A percentile compares a stretch with the other conserved stretches of the same genome.
phyloP scores from a whole-genome alignment of 2,888 invertebrate species.

The Brachyopa scutellaris region DNA sequence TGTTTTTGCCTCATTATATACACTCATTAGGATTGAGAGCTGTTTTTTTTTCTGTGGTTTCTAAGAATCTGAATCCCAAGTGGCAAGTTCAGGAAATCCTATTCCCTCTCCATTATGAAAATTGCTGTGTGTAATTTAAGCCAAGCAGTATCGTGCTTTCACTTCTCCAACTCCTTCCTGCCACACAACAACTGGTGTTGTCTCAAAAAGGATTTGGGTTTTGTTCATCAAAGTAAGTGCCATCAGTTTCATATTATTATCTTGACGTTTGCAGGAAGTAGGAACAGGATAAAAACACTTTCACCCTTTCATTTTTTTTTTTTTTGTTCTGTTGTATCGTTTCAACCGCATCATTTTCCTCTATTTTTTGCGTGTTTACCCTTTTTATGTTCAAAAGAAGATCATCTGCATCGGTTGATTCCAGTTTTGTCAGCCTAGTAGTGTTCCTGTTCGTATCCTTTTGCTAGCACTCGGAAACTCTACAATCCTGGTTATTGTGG shows the following conservation, averaged over 20 bases:
- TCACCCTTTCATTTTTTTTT: background rate
- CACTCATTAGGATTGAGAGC: slow-evolving; percentile 29
- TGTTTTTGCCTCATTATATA: slow-evolving; percentile 6
- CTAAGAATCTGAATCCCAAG: slow-evolving; percentile 24
- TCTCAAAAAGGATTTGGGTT: background rate
- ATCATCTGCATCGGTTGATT: slow-evolving; percentile 10
- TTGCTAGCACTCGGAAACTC: slow-evolving; percentile 22
- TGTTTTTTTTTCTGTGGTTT: background rate
- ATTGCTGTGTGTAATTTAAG: slow-evolving; percentile 26
- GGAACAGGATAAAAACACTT: slow-evolving; percentile 24
- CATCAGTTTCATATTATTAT: slow-evolving; percentile 46
- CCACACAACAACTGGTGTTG: too few species aligned
- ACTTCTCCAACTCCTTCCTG: background rate
- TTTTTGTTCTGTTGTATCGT: slow-evolving; percentile 3
- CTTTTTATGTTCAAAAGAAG: background rate
- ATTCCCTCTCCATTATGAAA: slow-evolving; percentile 43
- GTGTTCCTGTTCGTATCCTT: slow-evolving; percentile 3
- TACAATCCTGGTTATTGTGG: slow-evolving; percentile 9
- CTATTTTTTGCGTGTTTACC: slow-evolving; percentile 8
- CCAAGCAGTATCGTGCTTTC: slow-evolving; percentile 1
- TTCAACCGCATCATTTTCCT: slow-evolving; percentile 39
- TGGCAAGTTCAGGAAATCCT: slow-evolving; percentile 35
- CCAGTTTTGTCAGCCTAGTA: slow-evolving; percentile 11
- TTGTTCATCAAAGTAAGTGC: slow-evolving; percentile 58
- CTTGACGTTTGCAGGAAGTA: slow-evolving; percentile 18